phyloP scores from a whole-genome alignment of 2,888 invertebrate species.

The Hypercompe scribonia region DNA sequence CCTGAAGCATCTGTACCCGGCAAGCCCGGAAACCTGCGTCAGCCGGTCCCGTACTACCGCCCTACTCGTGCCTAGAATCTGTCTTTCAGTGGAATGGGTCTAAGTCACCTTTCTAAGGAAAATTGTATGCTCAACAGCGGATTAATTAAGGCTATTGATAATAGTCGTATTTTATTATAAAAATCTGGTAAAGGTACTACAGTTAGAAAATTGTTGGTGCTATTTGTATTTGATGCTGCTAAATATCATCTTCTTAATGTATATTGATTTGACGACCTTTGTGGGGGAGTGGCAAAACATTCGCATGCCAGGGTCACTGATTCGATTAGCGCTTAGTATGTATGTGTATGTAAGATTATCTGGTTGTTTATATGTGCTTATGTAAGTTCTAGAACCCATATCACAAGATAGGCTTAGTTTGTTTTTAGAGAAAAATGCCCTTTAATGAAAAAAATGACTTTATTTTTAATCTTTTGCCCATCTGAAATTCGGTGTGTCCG shows the following conservation, averaged over 20 bases:
- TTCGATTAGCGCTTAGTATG: neutral
- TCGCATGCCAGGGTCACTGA: neutral
- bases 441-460: no score
- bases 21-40: no score
- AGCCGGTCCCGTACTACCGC: no score
- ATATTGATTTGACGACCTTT: neutral
- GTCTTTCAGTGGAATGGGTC: no score
- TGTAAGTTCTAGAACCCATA: neutral
- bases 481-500: neutral
- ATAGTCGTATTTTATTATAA: neutral
- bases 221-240: neutral
- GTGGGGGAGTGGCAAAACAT: neutral
- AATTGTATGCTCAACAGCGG: no score
- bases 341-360: neutral
- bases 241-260: no score
- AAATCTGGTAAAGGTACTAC: neutral
- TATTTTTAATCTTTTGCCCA: neutral
- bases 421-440: no score
- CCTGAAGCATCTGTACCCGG: no score
- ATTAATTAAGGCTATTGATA: neutral
- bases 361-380: neutral
- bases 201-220: neutral
- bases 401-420: neutral
- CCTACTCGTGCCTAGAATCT: no score
- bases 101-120: no score